These are phyloP conservation scores for Melipona quadrifasciata DNA, from an alignment of 1,140 invertebrate genomes.

Conservation along the genomic window DNA sequence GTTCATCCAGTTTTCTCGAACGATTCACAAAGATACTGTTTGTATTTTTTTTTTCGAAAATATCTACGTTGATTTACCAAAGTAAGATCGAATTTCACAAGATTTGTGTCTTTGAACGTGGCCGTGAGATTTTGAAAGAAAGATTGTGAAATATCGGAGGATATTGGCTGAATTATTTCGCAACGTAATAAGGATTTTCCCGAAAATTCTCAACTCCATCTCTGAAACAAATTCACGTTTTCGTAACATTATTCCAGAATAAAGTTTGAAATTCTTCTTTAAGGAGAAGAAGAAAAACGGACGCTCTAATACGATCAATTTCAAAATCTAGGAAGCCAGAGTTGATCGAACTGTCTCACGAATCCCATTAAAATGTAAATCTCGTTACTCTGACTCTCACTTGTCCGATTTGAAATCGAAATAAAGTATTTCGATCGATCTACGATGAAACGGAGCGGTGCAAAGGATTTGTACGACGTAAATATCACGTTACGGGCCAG, in stretches of 20 bases:
- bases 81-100: too few species aligned
- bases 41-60: too few species aligned
- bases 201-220: conserved; percentile 24
- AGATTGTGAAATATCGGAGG: conserved; percentile 29
- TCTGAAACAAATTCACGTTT: conserved; percentile 10
- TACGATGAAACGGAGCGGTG: background rate
- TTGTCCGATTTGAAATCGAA: background rate
- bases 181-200: conserved; percentile 40
- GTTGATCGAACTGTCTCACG: background rate
- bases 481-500: background rate
- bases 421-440: background rate
- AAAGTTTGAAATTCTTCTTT: background rate
- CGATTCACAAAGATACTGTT: too few species aligned
- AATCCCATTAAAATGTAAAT: conserved; percentile 18
- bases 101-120: background rate
- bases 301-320: too few species aligned
- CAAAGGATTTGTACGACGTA: conserved; percentile 5
- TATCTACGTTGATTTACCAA: too few species aligned
- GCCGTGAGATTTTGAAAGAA: background rate
- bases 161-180: conserved; percentile 28
- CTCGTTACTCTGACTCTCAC: background rate
- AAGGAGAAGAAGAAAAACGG: background rate
- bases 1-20: too few species aligned
- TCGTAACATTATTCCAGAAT: conserved; percentile 1
- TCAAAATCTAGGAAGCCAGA: background rate